Conservation (phyloP, 37 sponge, comb jelly and placozoan species). For the Cliona cf. orientalis region DNA sequence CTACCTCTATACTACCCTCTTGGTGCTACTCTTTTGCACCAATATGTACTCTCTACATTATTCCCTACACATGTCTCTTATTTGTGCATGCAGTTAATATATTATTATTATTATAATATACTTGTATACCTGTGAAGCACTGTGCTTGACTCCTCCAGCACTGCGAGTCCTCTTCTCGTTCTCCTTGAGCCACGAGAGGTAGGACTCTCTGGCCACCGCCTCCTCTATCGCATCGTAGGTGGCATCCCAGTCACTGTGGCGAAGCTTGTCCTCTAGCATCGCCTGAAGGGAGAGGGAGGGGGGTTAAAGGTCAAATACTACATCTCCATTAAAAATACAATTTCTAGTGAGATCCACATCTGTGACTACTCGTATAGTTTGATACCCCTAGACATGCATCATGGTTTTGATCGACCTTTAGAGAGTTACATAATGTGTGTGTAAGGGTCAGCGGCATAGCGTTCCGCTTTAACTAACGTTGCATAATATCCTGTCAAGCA, state of each 20-base stretch:
- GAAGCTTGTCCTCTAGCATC: constrained; percentile 88
- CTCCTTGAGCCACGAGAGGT: constrained; percentile 87
- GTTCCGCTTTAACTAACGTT: not conserved
- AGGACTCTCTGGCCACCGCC: constrained; percentile 92
- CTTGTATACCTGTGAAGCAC: constrained; percentile 19
- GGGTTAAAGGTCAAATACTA: not conserved
- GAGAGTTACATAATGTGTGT: not conserved
- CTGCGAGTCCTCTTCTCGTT: constrained; percentile 36
- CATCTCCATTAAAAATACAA: too few species aligned
- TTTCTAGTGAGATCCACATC: too few species aligned
- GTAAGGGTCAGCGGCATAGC: not conserved
- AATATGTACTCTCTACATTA: too few species aligned
- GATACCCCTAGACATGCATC: too few species aligned
- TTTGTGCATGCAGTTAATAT: too few species aligned
- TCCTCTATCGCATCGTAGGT: constrained; percentile 89
- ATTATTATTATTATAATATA: too few species aligned
- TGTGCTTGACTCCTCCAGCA: not conserved
- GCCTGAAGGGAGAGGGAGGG: constrained; percentile 32
- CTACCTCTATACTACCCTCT: too few species aligned
- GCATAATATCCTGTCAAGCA: too few species aligned
- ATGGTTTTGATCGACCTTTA: too few species aligned
- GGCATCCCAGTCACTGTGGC: constrained; percentile 81
- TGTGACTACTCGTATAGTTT: too few species aligned
- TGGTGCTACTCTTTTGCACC: too few species aligned
- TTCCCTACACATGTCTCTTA: too few species aligned